Percentiles rank a stretch among this genome's conserved stretches.
Conservation (phyloP, 2,797 vertebrate genomes). For the Thamnophis elegans region DNA sequence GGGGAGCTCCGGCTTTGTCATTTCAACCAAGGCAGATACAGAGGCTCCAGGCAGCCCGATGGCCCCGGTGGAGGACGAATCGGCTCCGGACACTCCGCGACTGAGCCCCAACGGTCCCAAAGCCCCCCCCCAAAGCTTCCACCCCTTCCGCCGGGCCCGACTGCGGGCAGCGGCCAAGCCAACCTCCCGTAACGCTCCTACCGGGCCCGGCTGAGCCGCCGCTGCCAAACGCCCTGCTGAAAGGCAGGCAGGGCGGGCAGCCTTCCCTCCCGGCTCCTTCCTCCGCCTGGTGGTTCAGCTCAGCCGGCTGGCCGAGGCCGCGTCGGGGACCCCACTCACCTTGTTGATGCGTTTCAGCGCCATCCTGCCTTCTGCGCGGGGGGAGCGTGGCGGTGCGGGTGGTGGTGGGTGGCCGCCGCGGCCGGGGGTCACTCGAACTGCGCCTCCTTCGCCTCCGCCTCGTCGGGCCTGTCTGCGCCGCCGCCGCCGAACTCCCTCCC, state of each 20-base stretch:
- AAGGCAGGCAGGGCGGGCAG: accelerated
- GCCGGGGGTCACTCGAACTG: conserved; percentile 5
- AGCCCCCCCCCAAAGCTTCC: background rate
- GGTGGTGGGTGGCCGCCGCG: conserved; percentile 27
- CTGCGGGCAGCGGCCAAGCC: too few relatives aligned
- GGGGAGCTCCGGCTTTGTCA: background rate
- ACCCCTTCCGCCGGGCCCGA: background rate
- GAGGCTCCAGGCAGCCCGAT: background rate
- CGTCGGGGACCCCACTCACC: conserved; percentile 57
- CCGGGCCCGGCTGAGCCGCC: conserved; percentile 30
- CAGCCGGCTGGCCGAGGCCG: background rate
- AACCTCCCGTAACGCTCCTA: conserved; percentile 2
- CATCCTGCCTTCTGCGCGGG: conserved; percentile 64
- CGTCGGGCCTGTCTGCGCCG: conserved; percentile 42
- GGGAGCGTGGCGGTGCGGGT: background rate
- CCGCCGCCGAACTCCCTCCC: conserved; percentile 63
- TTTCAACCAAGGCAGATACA: background rate
- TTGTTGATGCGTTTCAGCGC: conserved; percentile 81
- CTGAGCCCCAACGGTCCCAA: background rate
- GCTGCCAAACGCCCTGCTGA: background rate
- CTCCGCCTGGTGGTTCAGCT: background rate
- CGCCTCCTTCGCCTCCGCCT: conserved; percentile 22
- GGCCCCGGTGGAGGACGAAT: background rate
- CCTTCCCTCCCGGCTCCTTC: background rate
- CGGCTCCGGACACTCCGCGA: accelerated